Base-by-base conservation (phyloP, 2,113 vertebrate species). In the Eurystomus gularis region DNA sequence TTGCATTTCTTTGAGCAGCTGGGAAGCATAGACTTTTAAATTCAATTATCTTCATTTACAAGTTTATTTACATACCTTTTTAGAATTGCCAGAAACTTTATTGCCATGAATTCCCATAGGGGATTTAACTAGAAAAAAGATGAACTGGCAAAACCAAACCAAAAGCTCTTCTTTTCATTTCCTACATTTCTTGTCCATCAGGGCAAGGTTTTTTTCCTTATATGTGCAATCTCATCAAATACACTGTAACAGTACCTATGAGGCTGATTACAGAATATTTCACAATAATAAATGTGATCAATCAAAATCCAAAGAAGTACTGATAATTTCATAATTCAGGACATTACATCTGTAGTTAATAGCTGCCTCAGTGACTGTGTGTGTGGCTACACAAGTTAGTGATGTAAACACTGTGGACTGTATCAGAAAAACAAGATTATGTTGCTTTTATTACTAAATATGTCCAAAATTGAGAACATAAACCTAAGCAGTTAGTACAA, bases 41-140 rank as follows among this genome's bases (percentile, higher is more conserved):
- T 79, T 82, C 2, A 2, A 1, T 33, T 57, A 49, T 81, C 68
- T 64, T 73, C 2, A 7, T 78, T 91, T 75, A 52, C 0, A 0
- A 60, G 9, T 72, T 79, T 61, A 80, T 77, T 83, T 86, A 69
- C 35, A n/a, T 57, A 33, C 7, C 20, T 66, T 40, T 25, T 72
- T 91, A 83, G n/a, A 72, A 65, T 33, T 82, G 17, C 33, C 61
- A 71, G 35, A 51, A 89, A 87, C 6, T 46, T 55, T 70, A 20
- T 17, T 60, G 46, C 66, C 6, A 2, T 88, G 8, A 52, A 48
- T 58, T 89, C 29, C 13, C 17, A 35, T 4, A 9, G 37, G 14
- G 11, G 13, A 54, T 82, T 89, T 78, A 28, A 28, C 31, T 14
- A 21, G 54, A 82, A 64, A 69, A 35, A 31, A 10, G n/a, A 24